A percentile compares a stretch with the other conserved stretches of the same genome.
Evolutionary conservation across 2,113 vertebrate genomes (phyloP).

Genomic region (Tenebrosternarchus preto): DNA sequence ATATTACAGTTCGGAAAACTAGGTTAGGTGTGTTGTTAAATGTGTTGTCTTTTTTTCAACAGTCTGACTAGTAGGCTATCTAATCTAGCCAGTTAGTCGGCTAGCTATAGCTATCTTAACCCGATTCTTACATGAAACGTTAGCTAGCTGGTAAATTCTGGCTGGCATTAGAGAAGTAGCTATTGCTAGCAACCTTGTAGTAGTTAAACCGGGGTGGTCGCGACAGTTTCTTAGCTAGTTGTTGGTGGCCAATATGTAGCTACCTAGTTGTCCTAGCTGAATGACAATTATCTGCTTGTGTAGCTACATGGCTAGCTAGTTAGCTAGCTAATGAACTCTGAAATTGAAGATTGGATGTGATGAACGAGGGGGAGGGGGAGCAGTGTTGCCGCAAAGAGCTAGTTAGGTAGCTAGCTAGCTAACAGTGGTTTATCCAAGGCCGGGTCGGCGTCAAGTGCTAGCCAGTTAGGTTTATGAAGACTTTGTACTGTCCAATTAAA

Average conservation of each 20-base stretch:
- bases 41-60: background rate
- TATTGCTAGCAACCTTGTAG: too few species aligned
- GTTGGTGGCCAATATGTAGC: too few species aligned
- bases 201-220: too few species aligned
- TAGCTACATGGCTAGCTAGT: too few species aligned
- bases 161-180: too few species aligned
- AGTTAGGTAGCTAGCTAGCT: background rate
- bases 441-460: background rate
- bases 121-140: background rate
- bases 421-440: background rate
- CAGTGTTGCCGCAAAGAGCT: background rate
- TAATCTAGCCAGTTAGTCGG: conserved; percentile 14
- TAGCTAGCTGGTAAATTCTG: background rate
- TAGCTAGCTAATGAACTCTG: too few species aligned
- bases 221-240: too few species aligned
- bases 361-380: too few species aligned
- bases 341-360: too few species aligned
- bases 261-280: too few species aligned
- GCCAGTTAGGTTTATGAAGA: background rate
- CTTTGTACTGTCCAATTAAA: background rate
- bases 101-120: background rate
- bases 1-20: background rate
- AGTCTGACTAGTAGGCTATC: background rate
- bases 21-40: background rate
- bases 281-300: too few species aligned